phyloP scores from a whole-genome alignment of 2,888 invertebrate genomes.

The Zeuzera pyrina region DNA sequence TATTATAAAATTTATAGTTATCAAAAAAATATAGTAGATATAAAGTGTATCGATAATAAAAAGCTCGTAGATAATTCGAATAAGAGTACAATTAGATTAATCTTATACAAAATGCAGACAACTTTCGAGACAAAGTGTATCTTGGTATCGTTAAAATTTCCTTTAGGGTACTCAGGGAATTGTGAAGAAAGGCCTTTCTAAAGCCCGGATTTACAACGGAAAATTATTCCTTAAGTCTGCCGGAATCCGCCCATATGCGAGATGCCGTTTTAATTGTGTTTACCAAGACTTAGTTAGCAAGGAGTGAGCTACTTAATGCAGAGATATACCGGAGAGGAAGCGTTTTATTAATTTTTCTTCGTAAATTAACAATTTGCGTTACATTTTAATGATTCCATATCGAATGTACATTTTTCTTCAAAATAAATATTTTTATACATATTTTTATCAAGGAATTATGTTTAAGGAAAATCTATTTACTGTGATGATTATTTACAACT shows the following conservation, averaged over 20 bases:
- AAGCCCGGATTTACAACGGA: conserved; percentile 48
- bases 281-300: conserved; percentile 50
- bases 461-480: too few relatives aligned
- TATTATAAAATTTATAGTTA: too few relatives aligned
- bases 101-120: conserved; percentile 13
- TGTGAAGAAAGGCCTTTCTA: conserved; percentile 38
- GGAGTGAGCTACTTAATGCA: conserved; percentile 46
- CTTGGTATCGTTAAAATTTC: conserved; percentile 33
- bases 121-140: conserved; percentile 12
- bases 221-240: conserved; percentile 52
- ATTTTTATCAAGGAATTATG: too few relatives aligned
- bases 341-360: conserved; percentile 30
- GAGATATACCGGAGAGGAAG: conserved; percentile 27
- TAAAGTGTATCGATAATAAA: too few relatives aligned
- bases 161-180: conserved; percentile 32
- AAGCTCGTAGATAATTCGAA: too few relatives aligned
- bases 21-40: too few relatives aligned
- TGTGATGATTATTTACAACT: too few relatives aligned
- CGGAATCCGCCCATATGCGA: conserved; percentile 50
- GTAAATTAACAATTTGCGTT: too few relatives aligned
- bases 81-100: too few relatives aligned
- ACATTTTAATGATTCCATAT: conserved; percentile 14
- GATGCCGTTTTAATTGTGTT: conserved; percentile 63
- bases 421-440: too few relatives aligned
- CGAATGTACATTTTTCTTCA: too few relatives aligned